A percentile compares a stretch with the other conserved stretches of the same genome.
Conservation (phyloP, 2,888 invertebrate genomes). For the Periphyllus acericola region DNA sequence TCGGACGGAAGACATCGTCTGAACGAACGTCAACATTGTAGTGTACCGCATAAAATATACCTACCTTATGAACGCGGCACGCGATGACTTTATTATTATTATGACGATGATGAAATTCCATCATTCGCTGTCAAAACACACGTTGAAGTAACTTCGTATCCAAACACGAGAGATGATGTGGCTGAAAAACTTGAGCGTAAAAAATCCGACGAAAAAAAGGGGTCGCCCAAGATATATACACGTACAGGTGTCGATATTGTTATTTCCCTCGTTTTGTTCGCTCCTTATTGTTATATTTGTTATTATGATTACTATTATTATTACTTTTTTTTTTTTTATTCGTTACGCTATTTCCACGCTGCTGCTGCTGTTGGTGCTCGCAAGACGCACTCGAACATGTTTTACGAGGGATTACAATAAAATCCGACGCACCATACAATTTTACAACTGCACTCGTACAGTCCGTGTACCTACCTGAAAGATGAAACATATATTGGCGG, state of each 20-base stretch:
- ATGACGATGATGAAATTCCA: conserved; percentile 57
- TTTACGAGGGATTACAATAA: conserved; percentile 12
- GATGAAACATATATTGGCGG: too few relatives aligned
- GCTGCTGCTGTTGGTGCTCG: background rate
- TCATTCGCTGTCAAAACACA: conserved; percentile 58
- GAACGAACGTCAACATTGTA: conserved; percentile 38
- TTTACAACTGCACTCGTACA: background rate
- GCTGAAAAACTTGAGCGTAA: background rate
- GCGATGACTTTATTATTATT: conserved; percentile 52
- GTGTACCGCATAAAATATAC: conserved; percentile 14
- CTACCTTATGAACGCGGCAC: background rate
- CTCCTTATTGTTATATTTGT: background rate
- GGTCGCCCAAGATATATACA: conserved; percentile 28
- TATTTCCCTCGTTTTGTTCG: conserved; percentile 41
- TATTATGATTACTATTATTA: conserved; percentile 19
- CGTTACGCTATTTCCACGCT: background rate
- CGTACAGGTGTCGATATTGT: conserved; percentile 52
- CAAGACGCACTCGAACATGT: background rate
- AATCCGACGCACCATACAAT: conserved; percentile 12
- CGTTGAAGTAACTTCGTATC: conserved; percentile 9
- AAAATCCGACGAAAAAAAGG: conserved; percentile 6
- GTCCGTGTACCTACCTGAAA: background rate
- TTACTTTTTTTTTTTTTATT: background rate
- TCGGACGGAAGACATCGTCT: conserved; percentile 1
- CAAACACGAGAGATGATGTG: conserved; percentile 34